These are phyloP conservation scores for Drosophila subpulchrella DNA, from an alignment of 1,140 invertebrate species.

Conservation along the genomic window DNA sequence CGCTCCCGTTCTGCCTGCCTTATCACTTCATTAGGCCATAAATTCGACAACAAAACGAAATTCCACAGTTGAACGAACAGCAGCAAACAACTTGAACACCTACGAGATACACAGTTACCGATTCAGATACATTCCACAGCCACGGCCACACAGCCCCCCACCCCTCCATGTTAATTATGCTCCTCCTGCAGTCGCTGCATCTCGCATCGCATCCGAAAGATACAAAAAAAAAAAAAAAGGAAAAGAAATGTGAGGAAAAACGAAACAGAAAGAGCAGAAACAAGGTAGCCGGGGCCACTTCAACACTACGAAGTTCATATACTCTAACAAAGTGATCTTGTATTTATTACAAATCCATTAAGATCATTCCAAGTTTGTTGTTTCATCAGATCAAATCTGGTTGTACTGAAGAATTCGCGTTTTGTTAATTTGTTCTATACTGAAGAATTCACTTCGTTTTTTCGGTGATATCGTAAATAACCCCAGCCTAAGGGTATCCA, in stretches of 20 bases:
- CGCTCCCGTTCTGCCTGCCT: constrained; percentile 69
- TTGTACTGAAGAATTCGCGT: too few relatives aligned
- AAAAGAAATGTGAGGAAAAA: constrained; percentile 27
- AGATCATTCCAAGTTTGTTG: too few relatives aligned
- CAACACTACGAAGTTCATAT: constrained; percentile 5
- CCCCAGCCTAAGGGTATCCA: not conserved
- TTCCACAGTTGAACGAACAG: constrained; percentile 70
- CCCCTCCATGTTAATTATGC: constrained; percentile 73
- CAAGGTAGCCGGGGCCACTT: not conserved
- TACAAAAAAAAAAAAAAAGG: constrained; percentile 39
- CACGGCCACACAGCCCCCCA: constrained; percentile 9
- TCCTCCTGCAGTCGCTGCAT: constrained; percentile 57
- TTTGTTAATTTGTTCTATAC: not conserved
- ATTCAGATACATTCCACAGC: constrained; percentile 58
- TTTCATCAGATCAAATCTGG: too few relatives aligned
- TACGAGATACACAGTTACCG: constrained; percentile 75
- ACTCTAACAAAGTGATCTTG: constrained; percentile 1
- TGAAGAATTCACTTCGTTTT: not conserved
- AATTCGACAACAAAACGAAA: constrained; percentile 82
- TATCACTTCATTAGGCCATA: constrained; percentile 83
- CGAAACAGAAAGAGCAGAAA: constrained; percentile 10
- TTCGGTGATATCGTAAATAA: not conserved
- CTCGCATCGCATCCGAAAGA: constrained; percentile 55
- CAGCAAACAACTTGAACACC: constrained; percentile 63
- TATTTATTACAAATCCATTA: not conserved